A percentile compares a stretch with the other conserved stretches of the same genome.
Evolutionary conservation across 2,113 vertebrate genomes (phyloP).

Genomic region (Perca flavescens): DNA sequence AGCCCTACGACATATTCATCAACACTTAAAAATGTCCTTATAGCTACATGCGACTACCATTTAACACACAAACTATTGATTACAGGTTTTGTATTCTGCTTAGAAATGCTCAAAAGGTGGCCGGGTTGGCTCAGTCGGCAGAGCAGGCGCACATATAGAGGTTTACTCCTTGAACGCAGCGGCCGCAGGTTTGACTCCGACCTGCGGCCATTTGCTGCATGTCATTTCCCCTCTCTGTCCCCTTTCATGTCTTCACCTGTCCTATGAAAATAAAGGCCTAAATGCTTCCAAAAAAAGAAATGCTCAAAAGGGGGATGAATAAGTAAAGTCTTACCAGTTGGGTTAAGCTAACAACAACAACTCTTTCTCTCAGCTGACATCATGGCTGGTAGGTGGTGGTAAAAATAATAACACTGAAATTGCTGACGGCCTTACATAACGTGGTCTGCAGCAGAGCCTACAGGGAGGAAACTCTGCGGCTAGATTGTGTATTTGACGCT

Average conservation of each 20-base stretch:
- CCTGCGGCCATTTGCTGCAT: too few species aligned
- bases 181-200: too few species aligned
- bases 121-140: too few species aligned
- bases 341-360: background rate
- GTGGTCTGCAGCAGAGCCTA: background rate
- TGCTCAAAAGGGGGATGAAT: background rate
- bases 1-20: background rate
- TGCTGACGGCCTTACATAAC: background rate
- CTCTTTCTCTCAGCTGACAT: background rate
- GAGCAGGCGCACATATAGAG: too few species aligned
- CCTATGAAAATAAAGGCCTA: too few species aligned
- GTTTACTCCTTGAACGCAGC: too few species aligned
- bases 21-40: background rate
- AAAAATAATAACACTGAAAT: conserved; percentile 14
- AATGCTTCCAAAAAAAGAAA: background rate
- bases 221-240: too few species aligned
- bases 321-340: too few species aligned
- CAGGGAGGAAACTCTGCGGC: background rate
- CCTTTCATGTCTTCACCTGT: too few species aligned
- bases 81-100: background rate
- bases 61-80: background rate
- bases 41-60: background rate
- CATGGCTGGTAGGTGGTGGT: background rate
- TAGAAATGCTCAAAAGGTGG: background rate
- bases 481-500: background rate